Conservation (phyloP, 2,888 invertebrate species). For the Arge pagana region DNA sequence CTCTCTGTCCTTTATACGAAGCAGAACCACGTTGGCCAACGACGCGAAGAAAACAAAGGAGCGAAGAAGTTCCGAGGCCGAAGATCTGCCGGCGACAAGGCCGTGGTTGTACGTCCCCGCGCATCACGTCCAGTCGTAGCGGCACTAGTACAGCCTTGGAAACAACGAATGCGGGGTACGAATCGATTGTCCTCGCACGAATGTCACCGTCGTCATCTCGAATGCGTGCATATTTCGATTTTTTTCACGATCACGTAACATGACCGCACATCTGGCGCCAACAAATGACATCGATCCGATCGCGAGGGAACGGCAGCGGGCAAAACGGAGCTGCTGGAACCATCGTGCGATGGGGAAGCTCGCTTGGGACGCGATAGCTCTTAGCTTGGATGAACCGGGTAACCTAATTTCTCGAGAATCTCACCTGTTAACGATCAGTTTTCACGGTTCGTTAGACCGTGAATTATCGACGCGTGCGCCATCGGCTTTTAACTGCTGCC, state of each 20-base stretch:
- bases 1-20: no score
- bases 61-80: no score
- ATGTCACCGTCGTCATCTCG: background rate
- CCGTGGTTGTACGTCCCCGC: no score
- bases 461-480: background rate
- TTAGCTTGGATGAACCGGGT: slow-evolving; percentile 18
- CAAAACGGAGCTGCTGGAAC: slow-evolving; percentile 13
- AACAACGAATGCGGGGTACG: slow-evolving; percentile 6
- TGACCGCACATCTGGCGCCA: slow-evolving; percentile 13
- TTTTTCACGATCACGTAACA: slow-evolving; percentile 8
- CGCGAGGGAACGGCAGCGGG: slow-evolving; percentile 3
- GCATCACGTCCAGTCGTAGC: no score
- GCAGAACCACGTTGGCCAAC: no score
- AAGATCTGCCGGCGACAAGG: no score
- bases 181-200: slow-evolving; percentile 9
- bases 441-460: background rate
- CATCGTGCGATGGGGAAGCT: slow-evolving; percentile 10
- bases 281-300: slow-evolving; percentile 15
- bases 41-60: no score
- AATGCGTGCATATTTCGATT: background rate
- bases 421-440: background rate
- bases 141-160: no score
- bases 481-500: no score
- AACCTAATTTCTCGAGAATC: background rate
- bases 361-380: slow-evolving; percentile 11